Conservation (phyloP, 2,797 vertebrate species). For the Mallotus villosus region DNA sequence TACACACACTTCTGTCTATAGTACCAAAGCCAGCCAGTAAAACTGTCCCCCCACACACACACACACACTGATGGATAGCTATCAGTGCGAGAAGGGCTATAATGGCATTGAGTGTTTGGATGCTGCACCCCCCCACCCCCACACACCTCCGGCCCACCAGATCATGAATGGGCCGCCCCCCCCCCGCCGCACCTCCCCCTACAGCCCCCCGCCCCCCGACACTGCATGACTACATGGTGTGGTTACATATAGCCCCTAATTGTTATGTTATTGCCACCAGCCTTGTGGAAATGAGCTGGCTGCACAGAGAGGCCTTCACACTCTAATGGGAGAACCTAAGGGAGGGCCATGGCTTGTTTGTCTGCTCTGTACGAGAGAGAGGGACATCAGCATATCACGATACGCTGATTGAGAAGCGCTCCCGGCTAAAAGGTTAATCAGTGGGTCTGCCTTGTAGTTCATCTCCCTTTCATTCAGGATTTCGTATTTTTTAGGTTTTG, state of each 20-base stretch:
- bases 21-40: slow-evolving; percentile 30
- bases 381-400: background rate
- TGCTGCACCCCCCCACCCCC: slow-evolving; percentile 19
- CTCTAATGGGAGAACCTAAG: background rate
- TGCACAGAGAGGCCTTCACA: slow-evolving; percentile 27
- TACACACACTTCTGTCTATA: slow-evolving; percentile 12
- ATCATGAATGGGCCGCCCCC: background rate
- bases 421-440: background rate
- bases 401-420: background rate
- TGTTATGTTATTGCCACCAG: slow-evolving; percentile 29
- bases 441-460: background rate
- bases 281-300: slow-evolving; percentile 31
- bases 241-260: slow-evolving; percentile 33
- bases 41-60: slow-evolving; percentile 35
- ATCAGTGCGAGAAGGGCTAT: slow-evolving; percentile 25
- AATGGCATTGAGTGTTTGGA: slow-evolving; percentile 35
- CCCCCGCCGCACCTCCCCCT: background rate
- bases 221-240: slow-evolving; percentile 12
- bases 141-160: too few relatives aligned
- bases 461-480: background rate
- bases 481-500: background rate
- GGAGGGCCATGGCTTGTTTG: background rate
- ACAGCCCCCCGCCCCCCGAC: background rate
- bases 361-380: background rate
- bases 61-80: slow-evolving; percentile 29